A percentile compares a stretch with the other conserved stretches of the same genome.
Conservation (phyloP, 2,888 invertebrate species). For the Cryptosula pallasiana region DNA sequence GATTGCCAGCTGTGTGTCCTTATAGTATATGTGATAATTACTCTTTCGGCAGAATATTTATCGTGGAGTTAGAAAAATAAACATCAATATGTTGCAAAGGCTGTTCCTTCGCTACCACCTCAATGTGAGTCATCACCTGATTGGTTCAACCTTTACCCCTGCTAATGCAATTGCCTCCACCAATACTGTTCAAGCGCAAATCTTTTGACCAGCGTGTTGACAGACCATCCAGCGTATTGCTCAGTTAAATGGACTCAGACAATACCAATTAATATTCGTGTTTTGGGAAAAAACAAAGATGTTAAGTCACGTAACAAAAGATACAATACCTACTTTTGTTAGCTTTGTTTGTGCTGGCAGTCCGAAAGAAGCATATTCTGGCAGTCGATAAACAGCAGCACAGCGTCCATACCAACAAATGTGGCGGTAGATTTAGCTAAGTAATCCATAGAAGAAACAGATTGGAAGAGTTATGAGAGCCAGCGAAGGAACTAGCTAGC, state of each 20-base stretch:
- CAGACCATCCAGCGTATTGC: background rate
- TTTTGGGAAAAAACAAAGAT: constrained; percentile 14
- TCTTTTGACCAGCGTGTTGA: background rate
- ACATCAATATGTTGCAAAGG: too few species aligned
- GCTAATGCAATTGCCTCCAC: background rate
- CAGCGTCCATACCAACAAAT: constrained; percentile 18
- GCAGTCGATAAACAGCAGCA: background rate
- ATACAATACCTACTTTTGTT: constrained; percentile 21
- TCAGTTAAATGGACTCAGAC: background rate
- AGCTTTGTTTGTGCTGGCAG: constrained; percentile 3
- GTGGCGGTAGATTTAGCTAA: background rate
- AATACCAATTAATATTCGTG: background rate
- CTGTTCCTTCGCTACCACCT: too few species aligned
- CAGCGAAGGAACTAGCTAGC: background rate
- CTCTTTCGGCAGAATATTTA: too few species aligned
- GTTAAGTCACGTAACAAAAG: constrained; percentile 6
- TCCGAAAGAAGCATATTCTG: background rate
- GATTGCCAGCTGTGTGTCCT: background rate
- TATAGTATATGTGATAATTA: background rate
- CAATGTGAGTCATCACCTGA: background rate
- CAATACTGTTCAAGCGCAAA: background rate
- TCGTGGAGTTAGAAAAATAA: too few species aligned
- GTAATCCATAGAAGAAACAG: background rate
- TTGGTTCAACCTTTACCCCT: background rate
- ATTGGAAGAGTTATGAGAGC: background rate